Evolutionary conservation across 2,113 vertebrate genomes (phyloP), one percentile per base, ranked within the genome.

Genomic region (Odocoileus hemionus): DNA sequence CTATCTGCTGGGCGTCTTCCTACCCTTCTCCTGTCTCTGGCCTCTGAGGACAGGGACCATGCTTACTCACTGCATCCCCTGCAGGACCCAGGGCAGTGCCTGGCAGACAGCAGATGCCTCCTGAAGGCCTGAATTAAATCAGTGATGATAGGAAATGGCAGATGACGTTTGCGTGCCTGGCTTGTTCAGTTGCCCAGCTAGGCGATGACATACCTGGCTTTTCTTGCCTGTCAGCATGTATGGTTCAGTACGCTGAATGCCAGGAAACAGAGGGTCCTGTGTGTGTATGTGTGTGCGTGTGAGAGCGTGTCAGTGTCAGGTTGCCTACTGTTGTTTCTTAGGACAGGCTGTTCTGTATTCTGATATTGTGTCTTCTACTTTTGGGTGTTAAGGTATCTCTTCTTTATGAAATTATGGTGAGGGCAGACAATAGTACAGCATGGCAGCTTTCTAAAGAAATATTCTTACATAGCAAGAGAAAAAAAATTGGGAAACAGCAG

Each of bases 191-290:
- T 87, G 55, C 85, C 78, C 64, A 67, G 33, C n/a, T 19, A 39
- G 45, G 89, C 83, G 7, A 6, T n/a, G 25, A 9, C 28, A 25
- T 17, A 19, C 30, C 39, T 57, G 21, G 47, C 28, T 21, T 52
- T 61, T 39, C 26, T 12, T 79, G 26, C 11, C 1, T 12, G 6
- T 50, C 19, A 16, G 5, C 15, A 6, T 3, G 0, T 12, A 21
- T 0, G 26, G 33, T 9, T 96, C 10, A 7, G 54, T 55, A 55
- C 74, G 54, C 36, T 33, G 84, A 47, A 26, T 52, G 13, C 30
- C 47, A 55, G 47, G 33, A 55, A 60, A 54, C 1, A 8, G n/a
- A 50, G 50, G 23, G 21, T 28, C 57, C 11, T 45, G 0, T 11
- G 23, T 21, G 17, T 13, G 7, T 9, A 14, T 26, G 19, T 50